These are phyloP conservation scores for Scomber colias DNA, from an alignment of 2,113 vertebrate species.

Conservation along the genomic window DNA sequence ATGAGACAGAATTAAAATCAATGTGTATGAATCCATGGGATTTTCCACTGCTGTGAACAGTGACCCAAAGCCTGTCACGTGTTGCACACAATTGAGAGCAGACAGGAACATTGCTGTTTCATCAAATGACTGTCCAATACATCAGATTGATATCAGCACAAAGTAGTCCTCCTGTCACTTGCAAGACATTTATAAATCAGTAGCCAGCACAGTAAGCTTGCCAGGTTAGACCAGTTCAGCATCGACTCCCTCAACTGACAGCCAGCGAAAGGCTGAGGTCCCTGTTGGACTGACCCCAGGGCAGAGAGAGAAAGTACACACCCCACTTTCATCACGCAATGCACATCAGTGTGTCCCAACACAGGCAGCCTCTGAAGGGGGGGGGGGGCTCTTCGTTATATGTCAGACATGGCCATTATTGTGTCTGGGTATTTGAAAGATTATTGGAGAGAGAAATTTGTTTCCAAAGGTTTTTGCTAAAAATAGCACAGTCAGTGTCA, in stretches of 20 bases:
- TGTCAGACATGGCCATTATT: constrained; percentile 60
- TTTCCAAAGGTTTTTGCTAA: constrained; percentile 69
- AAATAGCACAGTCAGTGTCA: constrained; percentile 60
- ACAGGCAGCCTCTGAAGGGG: constrained; percentile 37
- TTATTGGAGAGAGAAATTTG: constrained; percentile 62
- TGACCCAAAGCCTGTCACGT: constrained; percentile 51
- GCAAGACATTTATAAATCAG: constrained; percentile 16
- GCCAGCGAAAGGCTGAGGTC: constrained; percentile 53
- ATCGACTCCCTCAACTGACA: constrained; percentile 38
- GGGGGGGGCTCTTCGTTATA: constrained; percentile 40
- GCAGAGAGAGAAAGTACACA: constrained; percentile 37
- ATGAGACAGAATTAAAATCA: constrained; percentile 68
- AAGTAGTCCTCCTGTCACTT: not conserved
- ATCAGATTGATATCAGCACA: constrained; percentile 22
- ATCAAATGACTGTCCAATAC: constrained; percentile 1
- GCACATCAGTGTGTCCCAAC: constrained; percentile 48
- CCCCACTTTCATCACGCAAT: constrained; percentile 39
- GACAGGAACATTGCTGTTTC: constrained; percentile 22
- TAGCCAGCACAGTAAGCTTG: not conserved
- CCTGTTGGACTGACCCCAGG: constrained; percentile 50
- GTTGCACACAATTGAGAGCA: constrained; percentile 31
- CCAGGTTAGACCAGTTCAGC: constrained; percentile 25
- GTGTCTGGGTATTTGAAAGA: constrained; percentile 62
- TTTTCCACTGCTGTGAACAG: constrained; percentile 70
- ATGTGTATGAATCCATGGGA: constrained; percentile 72